These are phyloP conservation scores for Philypnodon macrostomus DNA, from an alignment of 2,797 vertebrate genomes.

Conservation along the genomic window DNA sequence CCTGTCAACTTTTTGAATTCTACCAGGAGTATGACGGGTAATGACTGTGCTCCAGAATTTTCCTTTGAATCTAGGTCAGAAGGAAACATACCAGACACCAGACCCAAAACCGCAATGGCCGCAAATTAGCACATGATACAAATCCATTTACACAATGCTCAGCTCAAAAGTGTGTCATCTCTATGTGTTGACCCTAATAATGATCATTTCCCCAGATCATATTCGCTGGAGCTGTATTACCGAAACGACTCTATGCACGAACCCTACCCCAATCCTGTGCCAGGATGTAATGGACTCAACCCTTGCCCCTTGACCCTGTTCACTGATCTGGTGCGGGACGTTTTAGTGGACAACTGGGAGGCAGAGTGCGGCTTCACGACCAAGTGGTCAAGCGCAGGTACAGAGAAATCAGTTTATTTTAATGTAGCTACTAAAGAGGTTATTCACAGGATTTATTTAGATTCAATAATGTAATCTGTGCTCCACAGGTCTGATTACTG, in stretches of 20 bases:
- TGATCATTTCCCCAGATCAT: constrained; percentile 68
- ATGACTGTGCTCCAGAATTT: constrained; percentile 41
- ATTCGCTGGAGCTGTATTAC: constrained; percentile 84
- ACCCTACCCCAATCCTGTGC: constrained; percentile 77
- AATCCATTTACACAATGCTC: constrained; percentile 30
- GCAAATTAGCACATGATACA: constrained; percentile 42
- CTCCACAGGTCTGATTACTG: constrained; percentile 55
- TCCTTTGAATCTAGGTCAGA: constrained; percentile 51
- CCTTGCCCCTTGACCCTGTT: constrained; percentile 83
- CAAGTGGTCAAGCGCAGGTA: constrained; percentile 59
- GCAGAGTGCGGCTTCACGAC: constrained; percentile 73
- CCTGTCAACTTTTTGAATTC: constrained; percentile 88
- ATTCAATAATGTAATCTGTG: constrained; percentile 4
- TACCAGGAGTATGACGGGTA: constrained; percentile 80
- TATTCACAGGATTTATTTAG: neutral
- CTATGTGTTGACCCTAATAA: constrained; percentile 40
- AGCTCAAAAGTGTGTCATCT: constrained; percentile 35
- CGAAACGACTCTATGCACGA: constrained; percentile 79
- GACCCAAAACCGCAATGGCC: constrained; percentile 24
- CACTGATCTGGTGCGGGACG: constrained; percentile 73
- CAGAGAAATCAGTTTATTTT: neutral
- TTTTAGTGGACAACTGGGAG: constrained; percentile 78
- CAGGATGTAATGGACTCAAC: constrained; percentile 76
- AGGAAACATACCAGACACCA: constrained; percentile 3
- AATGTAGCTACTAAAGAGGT: neutral